Base-by-base conservation (phyloP, 2,797 vertebrate species). In the Brachyrhaphis roseni region DNA sequence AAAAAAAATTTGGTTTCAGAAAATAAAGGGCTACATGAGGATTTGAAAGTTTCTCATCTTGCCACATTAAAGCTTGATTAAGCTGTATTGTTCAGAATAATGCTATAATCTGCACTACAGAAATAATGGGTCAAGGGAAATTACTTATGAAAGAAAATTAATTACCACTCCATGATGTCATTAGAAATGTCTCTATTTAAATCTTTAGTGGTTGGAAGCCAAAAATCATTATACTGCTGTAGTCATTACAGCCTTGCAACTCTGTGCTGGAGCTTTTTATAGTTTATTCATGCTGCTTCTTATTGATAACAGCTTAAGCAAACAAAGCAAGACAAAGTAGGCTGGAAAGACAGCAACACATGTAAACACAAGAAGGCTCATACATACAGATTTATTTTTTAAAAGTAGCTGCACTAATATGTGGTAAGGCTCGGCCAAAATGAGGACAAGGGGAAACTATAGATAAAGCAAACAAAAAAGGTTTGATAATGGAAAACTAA, bases 241-340 rank as follows among this genome's bases (percentile, higher is more conserved):
- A 55, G 78, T 68, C 74, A 78, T 77, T 74, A 15, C 73, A 75
- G 41, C 75, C 72, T 55, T 51, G 81, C 70, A 39, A 86, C 64
- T 77, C 57, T 78, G 55, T 80, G 53, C 47, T 53, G 70, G 70
- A 79, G 76, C 6, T 80, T 74, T 5, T 78, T 46, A 12, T n/a
- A 55, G 55, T 76, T 79, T 84, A 55, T 83, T 84, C 64, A 82
- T 64, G 77, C 73, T 76, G 75, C 31, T 81, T 81, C 23, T 45
- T 59, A 26, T 36, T 86, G 79, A 82, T 72, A 88, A 80, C 72
- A 79, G 80, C 72, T 74, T 72, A 82, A 88, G 83, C 74, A 83
- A 85, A 75, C 47, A 55, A 66, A 64, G 31, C 16, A 36, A 64
- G 55, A 26, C 41, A 45, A 72, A 76, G n/a, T 8, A 83, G 49